Conservation (phyloP, 23 tunicate species). For the Trididemnum nubilum region DNA sequence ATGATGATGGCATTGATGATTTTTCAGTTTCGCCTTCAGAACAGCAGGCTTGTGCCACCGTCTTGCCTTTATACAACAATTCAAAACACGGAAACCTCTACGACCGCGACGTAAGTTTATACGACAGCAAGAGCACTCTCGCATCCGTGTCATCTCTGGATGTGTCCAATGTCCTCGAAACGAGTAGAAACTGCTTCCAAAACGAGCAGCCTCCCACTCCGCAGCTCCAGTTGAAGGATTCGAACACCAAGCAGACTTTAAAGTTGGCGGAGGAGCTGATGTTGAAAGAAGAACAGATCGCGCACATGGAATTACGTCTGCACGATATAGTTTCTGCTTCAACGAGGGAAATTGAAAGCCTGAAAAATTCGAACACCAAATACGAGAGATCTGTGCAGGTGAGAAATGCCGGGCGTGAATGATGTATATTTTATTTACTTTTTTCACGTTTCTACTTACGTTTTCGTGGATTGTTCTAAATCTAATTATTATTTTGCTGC, state of each 20-base stretch:
- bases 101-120: conserved; percentile 66
- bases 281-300: conserved; percentile 36
- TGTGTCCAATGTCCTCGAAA: conserved; percentile 33
- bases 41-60: background rate
- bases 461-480: too few relatives aligned
- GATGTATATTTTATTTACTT: too few relatives aligned
- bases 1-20: too few relatives aligned
- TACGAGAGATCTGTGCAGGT: conserved; percentile 27
- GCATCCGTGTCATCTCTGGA: conserved; percentile 86
- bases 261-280: conserved; percentile 47
- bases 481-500: too few relatives aligned
- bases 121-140: conserved; percentile 71
- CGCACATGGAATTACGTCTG: background rate
- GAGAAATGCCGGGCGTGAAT: too few relatives aligned
- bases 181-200: background rate
- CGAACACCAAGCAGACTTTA: conserved; percentile 4
- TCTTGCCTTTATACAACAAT: conserved; percentile 55
- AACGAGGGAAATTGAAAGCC: conserved; percentile 21
- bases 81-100: conserved; percentile 39
- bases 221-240: background rate
- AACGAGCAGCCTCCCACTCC: background rate
- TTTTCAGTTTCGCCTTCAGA: conserved; percentile 5
- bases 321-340: background rate
- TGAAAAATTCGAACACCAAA: conserved; percentile 33
- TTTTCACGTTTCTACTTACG: too few relatives aligned